Percentiles rank a stretch among this genome's conserved stretches.
phyloP scores from a whole-genome alignment of 2,888 invertebrate genomes.

The Aphodius granarius region DNA sequence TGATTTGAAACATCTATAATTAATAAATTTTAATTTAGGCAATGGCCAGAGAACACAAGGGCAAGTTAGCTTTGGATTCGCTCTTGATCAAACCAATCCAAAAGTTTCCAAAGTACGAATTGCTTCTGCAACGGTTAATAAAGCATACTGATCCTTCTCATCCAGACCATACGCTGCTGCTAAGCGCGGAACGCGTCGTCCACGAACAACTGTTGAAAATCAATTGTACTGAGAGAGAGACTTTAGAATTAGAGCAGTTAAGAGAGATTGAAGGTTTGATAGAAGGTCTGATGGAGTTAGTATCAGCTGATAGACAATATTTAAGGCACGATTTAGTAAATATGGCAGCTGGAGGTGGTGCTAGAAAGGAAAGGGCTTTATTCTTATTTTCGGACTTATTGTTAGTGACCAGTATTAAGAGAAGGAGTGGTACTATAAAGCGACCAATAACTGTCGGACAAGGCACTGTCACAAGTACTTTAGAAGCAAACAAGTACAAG shows the following conservation, averaged over 20 bases:
- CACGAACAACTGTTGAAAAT: conserved; percentile 91
- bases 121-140: conserved; percentile 88
- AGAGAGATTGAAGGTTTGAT: conserved; percentile 87
- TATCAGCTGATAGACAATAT: conserved; percentile 72
- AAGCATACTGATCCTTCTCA: conserved; percentile 91
- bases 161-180: conserved; percentile 83
- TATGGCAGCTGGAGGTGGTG: conserved; percentile 81
- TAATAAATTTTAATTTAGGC: conserved; percentile 58
- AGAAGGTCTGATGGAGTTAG: conserved; percentile 78
- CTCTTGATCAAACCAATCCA: conserved; percentile 96
- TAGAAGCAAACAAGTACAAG: conserved; percentile 97
- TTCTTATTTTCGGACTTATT: conserved; percentile 94
- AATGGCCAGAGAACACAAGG: conserved; percentile 89
- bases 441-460: conserved; percentile 73
- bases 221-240: conserved; percentile 88
- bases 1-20: too few species aligned
- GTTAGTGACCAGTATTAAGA: conserved; percentile 89
- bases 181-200: conserved; percentile 84
- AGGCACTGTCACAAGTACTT: conserved; percentile 74
- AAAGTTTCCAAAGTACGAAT: conserved; percentile 92
- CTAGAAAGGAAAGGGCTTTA: conserved; percentile 90
- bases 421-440: conserved; percentile 84
- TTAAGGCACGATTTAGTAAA: conserved; percentile 88
- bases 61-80: conserved; percentile 90
- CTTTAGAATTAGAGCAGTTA: conserved; percentile 79